Conservation (phyloP, 2,888 invertebrate species). For the Galerucella nymphaeae region DNA sequence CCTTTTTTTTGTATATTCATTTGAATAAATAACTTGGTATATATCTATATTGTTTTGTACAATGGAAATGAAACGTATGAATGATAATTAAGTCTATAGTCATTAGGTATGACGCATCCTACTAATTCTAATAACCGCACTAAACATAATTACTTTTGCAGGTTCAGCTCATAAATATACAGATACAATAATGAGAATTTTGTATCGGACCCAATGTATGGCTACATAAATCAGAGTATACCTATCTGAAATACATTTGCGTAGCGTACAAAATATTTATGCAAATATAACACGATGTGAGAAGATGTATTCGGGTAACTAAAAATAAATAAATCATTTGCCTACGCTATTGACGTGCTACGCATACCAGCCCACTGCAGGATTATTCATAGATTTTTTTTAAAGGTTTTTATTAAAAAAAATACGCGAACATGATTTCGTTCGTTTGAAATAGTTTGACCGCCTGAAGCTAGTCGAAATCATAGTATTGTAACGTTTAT, state of each 20-base stretch:
- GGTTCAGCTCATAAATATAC: constrained; percentile 32
- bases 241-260: constrained; percentile 32
- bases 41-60: neutral
- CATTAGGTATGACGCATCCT: constrained; percentile 8
- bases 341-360: no score
- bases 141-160: constrained; percentile 38
- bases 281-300: constrained; percentile 14
- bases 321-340: no score
- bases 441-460: no score
- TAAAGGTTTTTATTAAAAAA: no score
- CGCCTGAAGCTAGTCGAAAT: no score
- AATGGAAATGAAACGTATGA: neutral
- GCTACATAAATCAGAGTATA: constrained; percentile 33
- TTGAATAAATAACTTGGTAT: neutral
- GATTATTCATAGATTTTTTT: no score
- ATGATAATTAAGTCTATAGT: neutral
- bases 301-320: neutral
- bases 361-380: no score
- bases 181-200: constrained; percentile 36
- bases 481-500: no score
- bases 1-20: no score
- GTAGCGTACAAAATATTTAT: constrained; percentile 32
- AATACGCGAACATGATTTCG: no score
- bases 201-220: constrained; percentile 31
- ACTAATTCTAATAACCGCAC: constrained; percentile 38